Percentiles rank a stretch among this genome's conserved stretches.
Conservation (phyloP, 1,140 invertebrate species). For the Phthorimaea operculella region DNA sequence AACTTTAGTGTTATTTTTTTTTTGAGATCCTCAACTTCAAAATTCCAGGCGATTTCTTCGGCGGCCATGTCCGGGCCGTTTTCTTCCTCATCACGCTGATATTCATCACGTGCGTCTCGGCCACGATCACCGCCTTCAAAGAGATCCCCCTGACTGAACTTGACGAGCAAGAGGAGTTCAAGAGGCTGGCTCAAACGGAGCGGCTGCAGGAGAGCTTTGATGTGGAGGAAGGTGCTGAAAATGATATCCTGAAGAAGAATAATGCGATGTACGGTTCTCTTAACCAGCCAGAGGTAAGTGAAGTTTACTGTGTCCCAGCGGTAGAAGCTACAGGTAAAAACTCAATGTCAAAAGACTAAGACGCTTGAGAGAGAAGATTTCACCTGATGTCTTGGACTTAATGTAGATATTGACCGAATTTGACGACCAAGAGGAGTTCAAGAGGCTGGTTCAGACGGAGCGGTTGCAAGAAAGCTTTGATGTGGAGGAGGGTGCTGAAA, state of each 20-base stretch:
- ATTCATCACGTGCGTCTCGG: constrained; percentile 82
- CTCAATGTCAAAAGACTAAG: no score
- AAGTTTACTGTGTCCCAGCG: no score
- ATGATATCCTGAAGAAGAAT: constrained; percentile 36
- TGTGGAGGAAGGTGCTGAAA: constrained; percentile 34
- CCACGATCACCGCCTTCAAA: constrained; percentile 86
- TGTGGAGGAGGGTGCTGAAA: constrained; percentile 34
- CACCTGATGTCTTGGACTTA: no score
- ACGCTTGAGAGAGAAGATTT: no score
- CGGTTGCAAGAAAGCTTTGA: constrained; percentile 38
- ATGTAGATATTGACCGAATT: constrained; percentile 68
- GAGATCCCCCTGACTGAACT: constrained; percentile 81
- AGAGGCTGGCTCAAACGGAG: constrained; percentile 33
- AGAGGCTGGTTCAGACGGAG: constrained; percentile 33
- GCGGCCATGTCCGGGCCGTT: constrained; percentile 90
- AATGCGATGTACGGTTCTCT: constrained; percentile 46
- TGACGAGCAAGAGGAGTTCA: constrained; percentile 47
- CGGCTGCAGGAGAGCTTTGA: constrained; percentile 38
- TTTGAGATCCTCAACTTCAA: not conserved
- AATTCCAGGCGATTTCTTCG: constrained; percentile 75
- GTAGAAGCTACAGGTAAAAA: no score
- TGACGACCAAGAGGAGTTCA: constrained; percentile 45
- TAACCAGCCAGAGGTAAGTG: constrained; percentile 37
- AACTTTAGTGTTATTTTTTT: no score
- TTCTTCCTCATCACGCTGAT: constrained; percentile 90